Evolutionary conservation across 2,113 vertebrate genomes (phyloP), one percentile per base, ranked within the genome.

Genomic region (Callospermophilus lateralis): DNA sequence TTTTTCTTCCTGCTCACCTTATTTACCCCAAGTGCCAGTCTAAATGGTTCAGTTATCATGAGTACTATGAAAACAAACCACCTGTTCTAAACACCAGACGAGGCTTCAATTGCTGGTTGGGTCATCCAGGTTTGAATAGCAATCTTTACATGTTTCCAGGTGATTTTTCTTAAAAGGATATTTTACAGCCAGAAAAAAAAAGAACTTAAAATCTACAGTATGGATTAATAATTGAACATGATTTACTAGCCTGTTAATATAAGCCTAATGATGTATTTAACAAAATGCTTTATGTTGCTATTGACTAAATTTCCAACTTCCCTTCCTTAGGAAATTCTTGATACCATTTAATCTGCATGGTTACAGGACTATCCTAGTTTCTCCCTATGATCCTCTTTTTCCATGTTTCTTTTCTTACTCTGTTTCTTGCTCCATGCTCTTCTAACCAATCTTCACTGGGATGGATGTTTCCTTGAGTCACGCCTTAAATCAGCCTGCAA

Each of bases 131-230:
- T 20, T 94, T 70, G 88, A 72, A 34, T 34, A 39, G 17, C 8
- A 74, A n/a, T 68, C 39, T 89, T 70, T 88, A 81, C 1, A 11
- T 53, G 19, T 81, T 70, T 48, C 26, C 88, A 74, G 37, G 61
- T 77, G 22, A 48, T 7, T 74, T 94, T 2, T 45, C 45, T 45
- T 55, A 39, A 58, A 80, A 65, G 28, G 30, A 42, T 24, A 45
- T 79, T 80, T 85, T 53, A 85, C 4, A 93, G 30, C 39, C 51
- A 94, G 26, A 63, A 63, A n/a, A 80, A 34, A 80, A 77, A 93
- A 85, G 3, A 83, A 83, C 20, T 77, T 84, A 51, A 83, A 51
- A 51, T 22, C 30, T 39, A 53, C 12, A 51, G 6, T 61, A 45
- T 68, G 24, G 11, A 22, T 80, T 85, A 77, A 45, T 77, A 89